Evolutionary conservation across 2,113 vertebrate genomes (phyloP), one percentile per base, ranked within the genome.

Genomic region (Plectropomus leopardus): DNA sequence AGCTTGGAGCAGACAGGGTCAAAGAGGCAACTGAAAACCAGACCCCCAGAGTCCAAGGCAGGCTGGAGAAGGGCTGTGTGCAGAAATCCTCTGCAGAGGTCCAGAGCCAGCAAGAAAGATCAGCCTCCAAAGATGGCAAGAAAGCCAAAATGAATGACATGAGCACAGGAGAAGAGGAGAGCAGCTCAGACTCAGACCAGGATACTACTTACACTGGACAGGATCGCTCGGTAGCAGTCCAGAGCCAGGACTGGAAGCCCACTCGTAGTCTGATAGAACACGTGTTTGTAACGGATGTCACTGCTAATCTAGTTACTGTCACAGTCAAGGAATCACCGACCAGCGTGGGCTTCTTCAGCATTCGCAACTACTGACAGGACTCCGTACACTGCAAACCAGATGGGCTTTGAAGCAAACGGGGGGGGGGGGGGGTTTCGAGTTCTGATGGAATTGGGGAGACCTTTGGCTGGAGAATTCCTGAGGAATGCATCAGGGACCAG

Each of bases 301-400:
- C 98, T 0, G 98, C 98, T 34, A 99, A 99, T 86, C 96, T 99
- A 48, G 97, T 99, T 77, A 99, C 98, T 0, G 98, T 99, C 83
- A 99, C 98, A 0, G 98, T 99, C 79, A 99, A 99, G 87, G 98
- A 99, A 90, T 99, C 98, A 0, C 97, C 98, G 1, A 99, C 98
- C 93, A 99, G 98, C 0, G 98, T 99, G 5, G 98, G 98, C 47
- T 99, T 99, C 88, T 99, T 99, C 94, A 98, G 94, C 93, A 93
- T 99, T 21, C 95, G 96, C 30, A 97, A 97, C 82, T 99, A 96
- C 89, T 99, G 95, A 98, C 32, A 0, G 51, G 58, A 78, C 28
- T 13, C 7, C 2, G 24, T 16, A 63, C 40, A 2, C 51, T n/a
- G 26, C 42, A 30, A 4, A 66, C 24, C 61, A 73, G 21, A 26